Evolutionary conservation across 2,797 vertebrate species (phyloP).

Genomic region (Heliangelus exortis): DNA sequence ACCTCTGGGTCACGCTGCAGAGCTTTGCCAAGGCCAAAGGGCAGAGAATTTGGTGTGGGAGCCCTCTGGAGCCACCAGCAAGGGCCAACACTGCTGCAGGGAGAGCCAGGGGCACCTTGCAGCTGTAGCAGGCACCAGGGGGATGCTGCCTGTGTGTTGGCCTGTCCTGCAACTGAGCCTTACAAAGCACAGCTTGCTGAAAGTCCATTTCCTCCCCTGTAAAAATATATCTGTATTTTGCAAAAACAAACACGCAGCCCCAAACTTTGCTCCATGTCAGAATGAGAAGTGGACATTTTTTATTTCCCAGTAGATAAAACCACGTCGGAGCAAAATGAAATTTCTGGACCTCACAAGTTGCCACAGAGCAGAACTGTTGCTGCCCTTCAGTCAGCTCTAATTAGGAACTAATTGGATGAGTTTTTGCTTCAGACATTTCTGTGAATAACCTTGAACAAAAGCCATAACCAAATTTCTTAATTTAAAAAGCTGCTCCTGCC

Average conservation of each 20-base stretch:
- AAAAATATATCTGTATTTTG: background rate
- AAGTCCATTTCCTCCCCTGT: background rate
- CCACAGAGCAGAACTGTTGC: background rate
- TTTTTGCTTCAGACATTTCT: slow-evolving; percentile 18
- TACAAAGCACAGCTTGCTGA: background rate
- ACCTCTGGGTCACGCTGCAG: fast-evolving
- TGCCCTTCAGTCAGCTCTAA: slow-evolving; percentile 40
- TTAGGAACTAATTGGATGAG: slow-evolving; percentile 8
- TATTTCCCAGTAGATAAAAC: slow-evolving; percentile 42
- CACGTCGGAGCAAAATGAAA: background rate
- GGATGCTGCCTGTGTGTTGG: background rate
- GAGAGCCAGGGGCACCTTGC: fast-evolving
- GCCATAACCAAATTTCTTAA: background rate
- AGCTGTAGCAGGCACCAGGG: fast-evolving
- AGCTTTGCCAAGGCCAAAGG: background rate
- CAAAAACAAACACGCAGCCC: slow-evolving; percentile 9
- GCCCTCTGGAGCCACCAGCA: background rate
- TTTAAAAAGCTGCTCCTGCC: background rate
- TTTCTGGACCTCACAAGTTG: slow-evolving; percentile 64
- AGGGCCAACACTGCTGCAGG: background rate
- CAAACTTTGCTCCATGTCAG: background rate
- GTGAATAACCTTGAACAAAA: background rate
- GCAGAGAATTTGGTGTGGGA: background rate
- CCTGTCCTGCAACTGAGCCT: background rate
- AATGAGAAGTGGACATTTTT: slow-evolving; percentile 47